Evolutionary conservation across 2,888 invertebrate species (phyloP), one percentile per base, ranked within the genome.

Genomic region (Drosophila atroscutellata): DNA sequence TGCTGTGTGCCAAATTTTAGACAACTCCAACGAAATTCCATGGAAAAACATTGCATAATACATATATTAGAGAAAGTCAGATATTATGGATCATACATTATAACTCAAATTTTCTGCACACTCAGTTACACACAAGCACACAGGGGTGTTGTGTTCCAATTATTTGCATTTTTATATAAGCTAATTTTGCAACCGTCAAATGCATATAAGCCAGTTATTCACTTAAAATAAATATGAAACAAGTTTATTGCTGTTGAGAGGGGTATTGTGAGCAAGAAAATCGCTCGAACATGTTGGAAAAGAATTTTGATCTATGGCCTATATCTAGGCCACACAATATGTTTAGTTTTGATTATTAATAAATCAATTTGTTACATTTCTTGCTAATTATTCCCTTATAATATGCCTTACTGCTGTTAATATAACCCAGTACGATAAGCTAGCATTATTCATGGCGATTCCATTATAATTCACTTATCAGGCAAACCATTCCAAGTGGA

Each of bases 401-500:
- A 32, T 30, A 28, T 28, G 9, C 9, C 24, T 34, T 24, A 24
- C 11, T 54, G 11, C 30, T 72, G 55, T 34, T 37, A 42, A 67
- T 58, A 67, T 30, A 42, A 37, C 15, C 15, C 2, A 45, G 24
- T 24, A 18, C 66, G 83, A 84, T 86, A 83, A 68, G 65, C 32
- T 34, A 24, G 70, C 72, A 59, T 83, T 83, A 83, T 83, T 86
- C 83, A 75, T 61, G 47, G 32, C 24, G 65, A 74, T 82, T 73
- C 36, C 45, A 63, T 54, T 62, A 62, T 54, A 59, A 28, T 26
- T 51, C 47, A 15, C 57, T 79, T 77, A 77, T 77, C 80, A 32
- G 30, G n/a, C 34, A 49, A 59, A 49, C 11, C 59, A 45, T 75
- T 55, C 49, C 39, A 49, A 32, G 57, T 76, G 20, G 45, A 51